A percentile compares a stretch with the other conserved stretches of the same genome.
Conservation (phyloP, 1,140 invertebrate genomes). For the Oppia nitens region DNA sequence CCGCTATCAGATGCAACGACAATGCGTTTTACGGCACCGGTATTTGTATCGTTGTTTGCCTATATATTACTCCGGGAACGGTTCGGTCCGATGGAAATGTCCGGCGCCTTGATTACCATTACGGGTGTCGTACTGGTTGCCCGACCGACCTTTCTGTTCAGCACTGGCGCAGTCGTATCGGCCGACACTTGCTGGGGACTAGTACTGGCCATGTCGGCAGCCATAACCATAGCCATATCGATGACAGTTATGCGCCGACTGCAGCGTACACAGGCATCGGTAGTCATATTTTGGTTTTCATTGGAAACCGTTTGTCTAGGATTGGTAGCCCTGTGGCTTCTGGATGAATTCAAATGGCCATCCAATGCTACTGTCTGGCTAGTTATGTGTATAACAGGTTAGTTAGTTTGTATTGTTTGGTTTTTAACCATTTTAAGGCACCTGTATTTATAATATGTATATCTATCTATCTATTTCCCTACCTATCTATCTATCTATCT, state of each 20-base stretch:
- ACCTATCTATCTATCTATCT: too few species aligned
- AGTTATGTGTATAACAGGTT: conserved; percentile 1
- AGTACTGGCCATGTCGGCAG: conserved; percentile 58
- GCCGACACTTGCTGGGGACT: conserved; percentile 45
- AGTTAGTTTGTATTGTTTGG: background rate
- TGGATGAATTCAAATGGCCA: conserved; percentile 24
- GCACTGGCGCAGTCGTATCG: conserved; percentile 11
- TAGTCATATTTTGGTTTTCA: conserved; percentile 39
- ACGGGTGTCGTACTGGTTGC: conserved; percentile 35
- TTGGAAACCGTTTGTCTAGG: conserved; percentile 7
- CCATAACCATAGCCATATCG: conserved; percentile 67
- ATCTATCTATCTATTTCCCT: too few species aligned
- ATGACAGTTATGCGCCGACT: conserved; percentile 63
- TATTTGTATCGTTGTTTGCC: conserved; percentile 36
- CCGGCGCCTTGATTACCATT: conserved; percentile 32
- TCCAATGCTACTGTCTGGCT: background rate
- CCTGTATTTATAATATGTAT: background rate
- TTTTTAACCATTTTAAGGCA: background rate
- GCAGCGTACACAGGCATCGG: conserved; percentile 66
- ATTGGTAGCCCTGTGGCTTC: conserved; percentile 36
- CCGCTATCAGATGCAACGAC: conserved; percentile 39
- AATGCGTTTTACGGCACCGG: conserved; percentile 38
- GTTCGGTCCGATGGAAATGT: conserved; percentile 33
- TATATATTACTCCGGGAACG: conserved; percentile 36
- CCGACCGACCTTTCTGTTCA: conserved; percentile 34